phyloP scores from a whole-genome alignment of 2,113 vertebrate species.

The Tachysurus fulvidraco region DNA sequence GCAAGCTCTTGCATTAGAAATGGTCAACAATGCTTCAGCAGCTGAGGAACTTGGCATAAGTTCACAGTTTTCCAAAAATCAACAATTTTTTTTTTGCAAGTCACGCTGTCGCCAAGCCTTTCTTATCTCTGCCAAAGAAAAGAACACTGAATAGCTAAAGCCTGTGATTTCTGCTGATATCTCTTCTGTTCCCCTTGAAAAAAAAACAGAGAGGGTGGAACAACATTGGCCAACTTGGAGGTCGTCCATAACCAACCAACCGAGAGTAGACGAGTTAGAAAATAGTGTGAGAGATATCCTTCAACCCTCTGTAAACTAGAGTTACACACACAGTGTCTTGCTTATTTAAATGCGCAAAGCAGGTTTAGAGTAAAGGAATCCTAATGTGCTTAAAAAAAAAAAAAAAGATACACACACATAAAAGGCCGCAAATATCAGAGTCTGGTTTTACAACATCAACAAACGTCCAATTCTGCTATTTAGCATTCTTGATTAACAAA shows the following conservation, averaged over 20 bases:
- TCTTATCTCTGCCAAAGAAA: slow-evolving; percentile 51
- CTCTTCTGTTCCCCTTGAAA: not conserved
- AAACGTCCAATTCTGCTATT: not conserved
- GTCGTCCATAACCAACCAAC: not conserved
- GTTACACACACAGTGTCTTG: not conserved
- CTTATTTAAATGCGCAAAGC: not conserved
- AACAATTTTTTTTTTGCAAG: not conserved
- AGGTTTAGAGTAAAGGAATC: not conserved
- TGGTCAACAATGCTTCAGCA: not conserved
- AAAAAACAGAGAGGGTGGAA: slow-evolving; percentile 22
- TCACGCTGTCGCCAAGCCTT: slow-evolving; percentile 47
- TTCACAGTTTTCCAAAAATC: not conserved
- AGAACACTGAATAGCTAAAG: not conserved
- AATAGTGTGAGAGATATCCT: not conserved
- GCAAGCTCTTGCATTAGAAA: not conserved
- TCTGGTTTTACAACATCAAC: not conserved
- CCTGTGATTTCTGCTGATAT: not conserved
- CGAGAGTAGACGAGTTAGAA: not conserved
- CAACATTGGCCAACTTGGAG: slow-evolving; percentile 11
- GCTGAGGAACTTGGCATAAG: slow-evolving; percentile 3
- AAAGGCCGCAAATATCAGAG: not conserved
- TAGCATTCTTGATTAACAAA: not conserved
- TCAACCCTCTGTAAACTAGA: not conserved
- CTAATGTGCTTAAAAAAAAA: not conserved
- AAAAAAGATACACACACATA: no score